Base-by-base conservation (phyloP, 2,797 vertebrate species). In the Ptychobarbus kaznakovi region DNA sequence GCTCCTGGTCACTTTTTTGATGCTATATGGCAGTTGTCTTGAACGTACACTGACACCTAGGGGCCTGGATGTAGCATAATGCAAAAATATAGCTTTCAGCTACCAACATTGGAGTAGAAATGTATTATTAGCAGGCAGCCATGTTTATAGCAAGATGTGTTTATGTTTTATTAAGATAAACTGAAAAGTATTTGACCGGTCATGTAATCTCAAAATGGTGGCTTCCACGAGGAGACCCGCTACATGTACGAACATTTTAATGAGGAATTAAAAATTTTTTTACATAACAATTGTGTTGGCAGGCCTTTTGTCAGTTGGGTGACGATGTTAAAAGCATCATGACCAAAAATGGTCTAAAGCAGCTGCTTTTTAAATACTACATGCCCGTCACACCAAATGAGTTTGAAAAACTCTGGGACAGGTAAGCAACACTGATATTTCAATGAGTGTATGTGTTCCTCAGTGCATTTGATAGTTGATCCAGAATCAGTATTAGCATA, bases 321-420 rank as follows among this genome's bases (percentile, higher is more conserved):
- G 91, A 86, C 0, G 84, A 94, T 79, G 92, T 92, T 85, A 92
- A 94, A 15, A 88, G 83, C 82, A 90, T 94, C 51, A 86, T 94
- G 22, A 91, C 92, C 53, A 93, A 91, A 22, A 91, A 90, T 80
- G 93, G 94, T 49, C 42, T 95, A 51, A 94, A 91, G 88, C 93
- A 92, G 1, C 78, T 93, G 1, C 90, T 94, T 13, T 94, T 92
- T 0, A 90, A 92, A 11, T 95, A 92, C 73, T 91, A 86, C 63
- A 92, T 96, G 87, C 94, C 94, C 10, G 86, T 96, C 87, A 95
- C 93, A 1, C 89, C 87, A 0, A 89, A 90, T 77, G 94, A 95
- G 66, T 94, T 94, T 80, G 94, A 96, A 86, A 95, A 94, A 91
- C 93, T 96, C 28, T 96, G 95, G 94, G 65, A 84, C 77, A 93